A percentile compares a stretch with the other conserved stretches of the same genome.
phyloP scores from a whole-genome alignment of 2,113 vertebrate genomes.

The Myocastor coypus region DNA sequence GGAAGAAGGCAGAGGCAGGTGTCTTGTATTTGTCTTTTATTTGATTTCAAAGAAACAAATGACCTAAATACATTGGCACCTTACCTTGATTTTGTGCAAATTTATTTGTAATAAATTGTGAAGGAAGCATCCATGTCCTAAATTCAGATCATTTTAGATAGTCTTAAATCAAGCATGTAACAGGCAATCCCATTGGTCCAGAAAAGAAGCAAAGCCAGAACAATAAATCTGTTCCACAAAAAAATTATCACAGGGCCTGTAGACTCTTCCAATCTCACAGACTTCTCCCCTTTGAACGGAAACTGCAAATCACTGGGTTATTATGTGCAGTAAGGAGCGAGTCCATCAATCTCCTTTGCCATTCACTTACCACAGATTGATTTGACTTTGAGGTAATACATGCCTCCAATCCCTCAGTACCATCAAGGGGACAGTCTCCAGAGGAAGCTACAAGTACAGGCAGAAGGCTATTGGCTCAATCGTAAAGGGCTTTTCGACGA shows the following conservation, averaged over 20 bases:
- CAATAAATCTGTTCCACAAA: constrained; percentile 73
- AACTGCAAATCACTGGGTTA: constrained; percentile 68
- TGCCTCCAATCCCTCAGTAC: neutral
- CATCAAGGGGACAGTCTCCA: constrained; percentile 20
- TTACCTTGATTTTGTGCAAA: constrained; percentile 73
- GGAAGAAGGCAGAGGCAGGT: constrained; percentile 18
- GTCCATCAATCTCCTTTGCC: constrained; percentile 69
- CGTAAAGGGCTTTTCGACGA: neutral
- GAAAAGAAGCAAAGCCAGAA: constrained; percentile 51
- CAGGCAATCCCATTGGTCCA: constrained; percentile 61
- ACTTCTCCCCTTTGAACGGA: constrained; percentile 49
- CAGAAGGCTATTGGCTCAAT: neutral
- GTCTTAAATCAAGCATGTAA: constrained; percentile 75
- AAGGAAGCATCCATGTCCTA: constrained; percentile 43
- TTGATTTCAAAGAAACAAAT: constrained; percentile 68
- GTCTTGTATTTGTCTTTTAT: constrained; percentile 62
- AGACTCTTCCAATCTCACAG: neutral
- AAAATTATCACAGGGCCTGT: constrained; percentile 69
- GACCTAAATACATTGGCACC: constrained; percentile 57
- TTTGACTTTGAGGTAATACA: constrained; percentile 67
- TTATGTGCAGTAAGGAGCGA: constrained; percentile 23
- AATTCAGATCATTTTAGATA: constrained; percentile 71
- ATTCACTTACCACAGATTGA: constrained; percentile 59
- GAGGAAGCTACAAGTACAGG: constrained; percentile 33
- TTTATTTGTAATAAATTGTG: constrained; percentile 67